Base-by-base conservation (phyloP, 2,797 vertebrate genomes). In the Sebastolobus alascanus region DNA sequence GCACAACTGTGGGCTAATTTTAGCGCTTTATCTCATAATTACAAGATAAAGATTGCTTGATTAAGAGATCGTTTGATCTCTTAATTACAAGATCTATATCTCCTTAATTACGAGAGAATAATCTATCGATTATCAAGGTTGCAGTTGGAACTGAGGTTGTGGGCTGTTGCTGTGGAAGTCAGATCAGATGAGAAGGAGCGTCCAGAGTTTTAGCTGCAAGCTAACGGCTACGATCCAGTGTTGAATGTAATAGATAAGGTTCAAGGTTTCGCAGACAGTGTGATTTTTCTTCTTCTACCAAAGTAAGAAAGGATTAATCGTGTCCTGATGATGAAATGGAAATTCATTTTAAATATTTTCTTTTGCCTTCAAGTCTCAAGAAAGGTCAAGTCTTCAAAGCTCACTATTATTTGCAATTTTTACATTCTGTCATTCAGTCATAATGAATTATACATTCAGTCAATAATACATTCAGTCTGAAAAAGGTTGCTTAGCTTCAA, bases 81-180 rank as follows among this genome's bases (percentile, higher is more conserved):
- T 35, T 63, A 66, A 74, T 79, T 73, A 46, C 3, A 4, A 67
- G 68, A 77, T 68, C 1, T 20, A 3, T 43, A 76, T 84, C 80
- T 72, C 5, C 5, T 56, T 88, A 55, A 79, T 82, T 43, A 33
- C 38, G 46, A 68, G 37, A 50, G 27, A 37, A 38, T n/a, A 37
- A 82, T 55, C 40, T 68, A 29, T 35, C 31, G 33, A 68, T 79
- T 61, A 65, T 73, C 60, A 75, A 4, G 7, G 11, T 4, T 8
- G 27, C 20, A 54, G 50, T 11, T 20, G 50, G 31, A 55, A 14
- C 1, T 54, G 52, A 67, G 65, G 10, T 20, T 75, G 31, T 40
- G 54, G 12, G 20, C 66, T 31, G 18, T 59, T 3, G 12, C 25
- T 22, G n/a, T 18, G 11, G 25, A 37, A 43, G 55, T 38, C 10